Percentiles rank a stretch among this genome's conserved stretches.
Evolutionary conservation across 2,797 vertebrate genomes (phyloP).

Genomic region (Cossypha heuglini): DNA sequence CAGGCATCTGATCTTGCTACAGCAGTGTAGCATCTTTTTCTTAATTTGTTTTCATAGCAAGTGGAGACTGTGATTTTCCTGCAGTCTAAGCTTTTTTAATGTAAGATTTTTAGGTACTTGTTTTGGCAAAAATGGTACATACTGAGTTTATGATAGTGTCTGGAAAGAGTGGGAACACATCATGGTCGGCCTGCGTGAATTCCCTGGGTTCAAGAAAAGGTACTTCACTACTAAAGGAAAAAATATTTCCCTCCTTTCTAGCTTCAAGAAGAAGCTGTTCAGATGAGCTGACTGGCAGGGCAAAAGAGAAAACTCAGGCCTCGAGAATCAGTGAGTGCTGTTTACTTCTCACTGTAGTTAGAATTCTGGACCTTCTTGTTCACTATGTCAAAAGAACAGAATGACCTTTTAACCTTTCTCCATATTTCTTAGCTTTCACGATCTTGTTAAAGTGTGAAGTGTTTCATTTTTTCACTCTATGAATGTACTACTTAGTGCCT

Average conservation of each 20-base stretch:
- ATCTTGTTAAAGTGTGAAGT: not conserved
- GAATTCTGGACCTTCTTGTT: not conserved
- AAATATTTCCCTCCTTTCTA: not conserved
- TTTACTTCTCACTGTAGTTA: not conserved
- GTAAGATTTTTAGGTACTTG: not conserved
- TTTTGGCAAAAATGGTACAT: not conserved
- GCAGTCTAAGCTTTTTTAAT: not conserved
- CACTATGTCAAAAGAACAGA: not conserved
- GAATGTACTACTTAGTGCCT: not conserved
- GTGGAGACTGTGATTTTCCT: not conserved
- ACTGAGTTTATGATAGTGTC: not conserved
- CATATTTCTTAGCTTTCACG: not conserved
- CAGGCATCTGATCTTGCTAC: not conserved
- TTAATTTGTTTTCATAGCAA: not conserved
- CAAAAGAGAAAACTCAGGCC: not conserved
- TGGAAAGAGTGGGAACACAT: not conserved
- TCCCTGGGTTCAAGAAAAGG: not conserved
- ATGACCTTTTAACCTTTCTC: not conserved
- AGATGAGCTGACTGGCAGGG: not conserved
- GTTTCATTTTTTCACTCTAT: not conserved
- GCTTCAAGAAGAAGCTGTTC: not conserved
- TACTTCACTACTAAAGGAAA: not conserved
- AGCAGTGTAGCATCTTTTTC: not conserved
- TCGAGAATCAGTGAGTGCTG: not conserved
- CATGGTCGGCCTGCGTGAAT: not conserved